These are phyloP conservation scores for Orthonevra nobilis DNA, from an alignment of 2,888 invertebrate genomes.

Conservation along the genomic window DNA sequence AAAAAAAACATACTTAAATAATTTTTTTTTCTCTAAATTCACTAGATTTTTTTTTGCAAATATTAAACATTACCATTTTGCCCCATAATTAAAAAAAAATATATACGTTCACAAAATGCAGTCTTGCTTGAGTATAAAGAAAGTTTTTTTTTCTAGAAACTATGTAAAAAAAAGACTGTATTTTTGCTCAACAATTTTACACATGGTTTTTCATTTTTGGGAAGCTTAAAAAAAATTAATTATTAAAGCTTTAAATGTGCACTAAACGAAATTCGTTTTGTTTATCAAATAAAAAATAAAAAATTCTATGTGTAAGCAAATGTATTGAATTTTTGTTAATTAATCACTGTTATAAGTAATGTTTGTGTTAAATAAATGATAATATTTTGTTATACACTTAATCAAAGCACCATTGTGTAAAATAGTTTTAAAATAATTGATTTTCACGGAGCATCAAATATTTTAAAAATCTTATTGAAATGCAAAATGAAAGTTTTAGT, in stretches of 20 bases:
- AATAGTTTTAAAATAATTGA: slow-evolving; percentile 29
- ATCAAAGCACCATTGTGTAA: slow-evolving; percentile 50
- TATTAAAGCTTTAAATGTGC: slow-evolving; percentile 31
- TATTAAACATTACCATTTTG: slow-evolving; percentile 56
- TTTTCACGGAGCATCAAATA: slow-evolving; percentile 10
- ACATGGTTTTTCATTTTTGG: slow-evolving; percentile 45
- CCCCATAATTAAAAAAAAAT: slow-evolving; percentile 38
- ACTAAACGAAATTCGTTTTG: slow-evolving; percentile 1
- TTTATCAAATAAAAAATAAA: not conserved
- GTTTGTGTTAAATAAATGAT: not conserved
- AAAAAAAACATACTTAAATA: slow-evolving; percentile 27
- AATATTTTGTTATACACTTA: not conserved
- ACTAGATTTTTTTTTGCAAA: slow-evolving; percentile 42
- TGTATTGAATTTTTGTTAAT: not conserved
- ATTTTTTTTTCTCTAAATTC: slow-evolving; percentile 36
- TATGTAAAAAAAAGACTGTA: slow-evolving; percentile 15
- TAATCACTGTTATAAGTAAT: slow-evolving; percentile 14
- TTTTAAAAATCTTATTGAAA: slow-evolving; percentile 8
- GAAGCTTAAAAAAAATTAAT: slow-evolving; percentile 19
- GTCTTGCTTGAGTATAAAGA: slow-evolving; percentile 54
- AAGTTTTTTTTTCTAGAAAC: slow-evolving; percentile 29
- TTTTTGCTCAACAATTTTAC: slow-evolving; percentile 46
- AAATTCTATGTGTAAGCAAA: slow-evolving; percentile 11
- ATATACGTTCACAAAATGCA: slow-evolving; percentile 50
- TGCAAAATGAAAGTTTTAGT: slow-evolving; percentile 44